Percentiles rank a stretch among this genome's conserved stretches.
phyloP scores from a whole-genome alignment of 2,888 invertebrate genomes.

The Oscheius sp. region DNA sequence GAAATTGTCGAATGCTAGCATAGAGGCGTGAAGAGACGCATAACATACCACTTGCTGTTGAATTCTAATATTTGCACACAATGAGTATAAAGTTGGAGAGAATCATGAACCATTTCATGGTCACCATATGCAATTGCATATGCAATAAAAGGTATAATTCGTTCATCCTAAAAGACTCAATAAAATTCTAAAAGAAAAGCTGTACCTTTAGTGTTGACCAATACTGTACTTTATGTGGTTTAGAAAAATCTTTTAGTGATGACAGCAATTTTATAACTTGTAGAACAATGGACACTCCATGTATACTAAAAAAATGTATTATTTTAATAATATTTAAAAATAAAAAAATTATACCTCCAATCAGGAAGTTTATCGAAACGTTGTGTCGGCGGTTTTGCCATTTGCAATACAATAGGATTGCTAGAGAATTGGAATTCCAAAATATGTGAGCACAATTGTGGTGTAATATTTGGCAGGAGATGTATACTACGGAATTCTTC shows the following conservation, averaged over 20 bases:
- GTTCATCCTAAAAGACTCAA: slow-evolving; percentile 70
- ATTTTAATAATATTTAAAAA: too few relatives aligned
- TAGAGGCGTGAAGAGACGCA: neutral
- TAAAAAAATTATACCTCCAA: slow-evolving; percentile 54
- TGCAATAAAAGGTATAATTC: slow-evolving; percentile 74
- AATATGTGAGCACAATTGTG: slow-evolving; percentile 64
- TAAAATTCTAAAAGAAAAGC: neutral
- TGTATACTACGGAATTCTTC: slow-evolving; percentile 56
- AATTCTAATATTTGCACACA: slow-evolving; percentile 74
- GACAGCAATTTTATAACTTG: slow-evolving; percentile 63
- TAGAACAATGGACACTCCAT: slow-evolving; percentile 66
- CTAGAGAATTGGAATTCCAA: slow-evolving; percentile 60
- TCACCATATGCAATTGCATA: slow-evolving; percentile 73
- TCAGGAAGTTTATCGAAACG: slow-evolving; percentile 50
- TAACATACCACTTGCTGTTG: slow-evolving; percentile 69
- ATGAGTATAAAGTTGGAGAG: slow-evolving; percentile 72
- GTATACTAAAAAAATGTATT: slow-evolving; percentile 44
- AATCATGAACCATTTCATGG: slow-evolving; percentile 73
- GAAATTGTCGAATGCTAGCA: neutral
- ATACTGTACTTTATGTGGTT: slow-evolving; percentile 71
- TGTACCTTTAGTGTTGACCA: slow-evolving; percentile 73
- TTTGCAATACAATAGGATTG: slow-evolving; percentile 61
- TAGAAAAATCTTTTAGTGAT: slow-evolving; percentile 67
- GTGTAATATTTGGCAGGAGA: slow-evolving; percentile 52
- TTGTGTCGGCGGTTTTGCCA: slow-evolving; percentile 50